Evolutionary conservation across 2,113 vertebrate genomes (phyloP).

Genomic region (Okapia johnstoni): DNA sequence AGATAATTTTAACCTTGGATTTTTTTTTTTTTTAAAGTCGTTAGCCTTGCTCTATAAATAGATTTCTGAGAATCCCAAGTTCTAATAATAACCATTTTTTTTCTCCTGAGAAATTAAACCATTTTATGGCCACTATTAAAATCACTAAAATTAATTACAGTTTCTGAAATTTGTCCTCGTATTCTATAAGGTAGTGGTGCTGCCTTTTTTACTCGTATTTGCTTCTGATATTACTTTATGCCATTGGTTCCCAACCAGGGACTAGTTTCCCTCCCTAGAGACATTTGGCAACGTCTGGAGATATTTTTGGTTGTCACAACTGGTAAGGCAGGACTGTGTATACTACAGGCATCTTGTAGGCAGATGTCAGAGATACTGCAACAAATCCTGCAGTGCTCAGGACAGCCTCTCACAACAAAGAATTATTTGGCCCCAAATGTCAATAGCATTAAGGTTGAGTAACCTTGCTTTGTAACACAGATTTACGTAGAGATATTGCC

Average conservation of each 20-base stretch:
- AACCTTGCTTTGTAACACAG: not conserved
- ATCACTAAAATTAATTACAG: not conserved
- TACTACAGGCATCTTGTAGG: not conserved
- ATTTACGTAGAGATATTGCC: not conserved
- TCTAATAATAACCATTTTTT: constrained; percentile 35
- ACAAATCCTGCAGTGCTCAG: not conserved
- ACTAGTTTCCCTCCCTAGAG: not conserved
- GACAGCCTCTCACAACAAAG: not conserved
- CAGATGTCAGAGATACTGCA: not conserved
- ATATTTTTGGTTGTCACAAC: not conserved
- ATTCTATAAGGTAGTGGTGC: not conserved
- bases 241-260: not conserved
- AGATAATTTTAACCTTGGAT: not conserved
- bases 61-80: not conserved
- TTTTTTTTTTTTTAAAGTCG: not conserved
- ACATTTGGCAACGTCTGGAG: not conserved
- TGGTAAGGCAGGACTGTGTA: not conserved
- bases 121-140: not conserved
- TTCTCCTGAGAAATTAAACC: constrained; percentile 25
- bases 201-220: not conserved
- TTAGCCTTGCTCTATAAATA: constrained; percentile 46
- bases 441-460: not conserved
- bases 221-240: not conserved
- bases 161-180: not conserved
- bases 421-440: not conserved